A percentile compares a stretch with the other conserved stretches of the same genome.
phyloP scores from a whole-genome alignment of 2,888 invertebrate genomes.

The Lithophane semibrunnea region DNA sequence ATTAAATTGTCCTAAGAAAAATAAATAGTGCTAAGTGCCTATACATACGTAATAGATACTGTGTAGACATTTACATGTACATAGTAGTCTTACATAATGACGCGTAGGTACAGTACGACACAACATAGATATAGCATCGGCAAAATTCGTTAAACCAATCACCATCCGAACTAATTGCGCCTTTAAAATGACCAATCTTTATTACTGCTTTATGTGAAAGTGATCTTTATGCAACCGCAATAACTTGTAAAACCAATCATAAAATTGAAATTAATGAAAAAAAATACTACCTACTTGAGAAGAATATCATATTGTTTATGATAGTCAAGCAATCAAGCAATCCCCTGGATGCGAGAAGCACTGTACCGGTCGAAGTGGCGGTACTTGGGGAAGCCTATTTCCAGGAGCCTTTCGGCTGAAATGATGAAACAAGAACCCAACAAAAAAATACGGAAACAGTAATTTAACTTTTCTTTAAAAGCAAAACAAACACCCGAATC shows the following conservation, averaged over 20 bases:
- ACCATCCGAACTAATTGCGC: no score
- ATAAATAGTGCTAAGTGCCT: background rate
- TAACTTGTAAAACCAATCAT: no score
- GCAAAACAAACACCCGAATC: conserved; percentile 21
- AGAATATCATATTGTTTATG: background rate
- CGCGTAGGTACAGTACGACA: no score
- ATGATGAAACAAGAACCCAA: background rate
- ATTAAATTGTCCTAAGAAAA: background rate
- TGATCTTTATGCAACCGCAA: no score
- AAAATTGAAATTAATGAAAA: no score
- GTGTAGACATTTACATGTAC: background rate
- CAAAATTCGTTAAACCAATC: no score
- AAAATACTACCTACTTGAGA: background rate
- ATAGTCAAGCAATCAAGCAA: background rate
- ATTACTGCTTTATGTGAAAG: no score
- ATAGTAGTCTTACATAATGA: background rate
- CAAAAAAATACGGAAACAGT: background rate
- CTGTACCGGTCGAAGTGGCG: background rate
- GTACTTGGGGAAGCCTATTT: background rate
- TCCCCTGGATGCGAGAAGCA: background rate
- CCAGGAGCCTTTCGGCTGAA: background rate
- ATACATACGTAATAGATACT: no score
- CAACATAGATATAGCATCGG: no score
- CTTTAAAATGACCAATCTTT: no score
- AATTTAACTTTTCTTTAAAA: conserved; percentile 4